These are phyloP conservation scores for Dipodomys spectabilis DNA, from an alignment of 2,113 vertebrate species.

Conservation along the genomic window DNA sequence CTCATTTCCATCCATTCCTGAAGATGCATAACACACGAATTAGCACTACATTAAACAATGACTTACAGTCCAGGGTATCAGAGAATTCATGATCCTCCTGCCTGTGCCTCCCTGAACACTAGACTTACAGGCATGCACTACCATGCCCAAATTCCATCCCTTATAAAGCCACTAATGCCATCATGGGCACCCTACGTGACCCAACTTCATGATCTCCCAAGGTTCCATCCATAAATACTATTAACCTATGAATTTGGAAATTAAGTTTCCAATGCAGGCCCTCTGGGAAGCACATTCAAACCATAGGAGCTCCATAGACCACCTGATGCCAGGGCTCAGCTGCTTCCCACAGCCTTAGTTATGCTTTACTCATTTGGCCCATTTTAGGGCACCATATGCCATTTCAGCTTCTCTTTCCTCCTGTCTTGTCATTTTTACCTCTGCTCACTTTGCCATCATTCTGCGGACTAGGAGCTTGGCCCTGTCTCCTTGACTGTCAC, in stretches of 20 bases:
- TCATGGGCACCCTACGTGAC: background rate
- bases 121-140: too few species aligned
- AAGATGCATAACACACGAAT: background rate
- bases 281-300: background rate
- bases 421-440: background rate
- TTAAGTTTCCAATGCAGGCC: background rate
- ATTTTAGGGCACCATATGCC: accelerated
- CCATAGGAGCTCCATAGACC: background rate
- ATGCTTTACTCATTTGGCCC: background rate
- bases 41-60: background rate
- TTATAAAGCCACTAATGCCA: background rate
- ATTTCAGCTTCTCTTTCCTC: background rate
- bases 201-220: background rate
- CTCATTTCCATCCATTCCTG: background rate
- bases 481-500: background rate
- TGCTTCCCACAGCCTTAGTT: background rate
- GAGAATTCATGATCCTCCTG: too few species aligned
- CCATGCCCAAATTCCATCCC: background rate
- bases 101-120: too few species aligned
- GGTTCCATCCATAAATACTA: background rate
- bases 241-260: background rate
- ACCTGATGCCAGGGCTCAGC: background rate
- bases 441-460: background rate
- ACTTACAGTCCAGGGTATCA: background rate
- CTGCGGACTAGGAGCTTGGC: background rate